Conservation (phyloP, 2,113 vertebrate genomes). For the Genyomyrus donnyi region DNA sequence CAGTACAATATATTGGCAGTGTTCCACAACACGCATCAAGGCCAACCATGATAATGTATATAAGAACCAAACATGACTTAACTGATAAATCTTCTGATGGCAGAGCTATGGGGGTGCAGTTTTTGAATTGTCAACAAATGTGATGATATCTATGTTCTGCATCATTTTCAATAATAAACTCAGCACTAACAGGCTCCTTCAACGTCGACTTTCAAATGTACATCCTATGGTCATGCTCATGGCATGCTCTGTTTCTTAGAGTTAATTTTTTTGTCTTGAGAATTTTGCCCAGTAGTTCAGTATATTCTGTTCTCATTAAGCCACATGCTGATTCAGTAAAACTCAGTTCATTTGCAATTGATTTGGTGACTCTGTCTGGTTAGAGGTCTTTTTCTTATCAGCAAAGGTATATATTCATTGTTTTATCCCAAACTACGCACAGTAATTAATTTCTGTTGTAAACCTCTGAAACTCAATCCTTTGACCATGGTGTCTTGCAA, state of each 20-base stretch:
- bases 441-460: not conserved
- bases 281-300: not conserved
- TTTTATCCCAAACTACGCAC: not conserved
- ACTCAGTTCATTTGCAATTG: not conserved
- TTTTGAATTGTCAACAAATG: not conserved
- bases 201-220: not conserved
- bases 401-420: not conserved
- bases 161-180: not conserved
- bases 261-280: not conserved
- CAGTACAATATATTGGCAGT: not conserved
- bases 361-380: not conserved
- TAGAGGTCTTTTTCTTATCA: not conserved
- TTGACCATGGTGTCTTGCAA: not conserved
- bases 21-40: not conserved
- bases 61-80: not conserved
- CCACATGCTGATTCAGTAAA: not conserved
- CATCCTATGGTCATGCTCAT: not conserved
- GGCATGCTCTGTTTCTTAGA: not conserved
- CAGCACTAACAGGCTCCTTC: not conserved
- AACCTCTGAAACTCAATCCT: not conserved
- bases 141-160: not conserved
- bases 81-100: not conserved
- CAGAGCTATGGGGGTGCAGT: not conserved
- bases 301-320: not conserved
- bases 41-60: not conserved